Evolutionary conservation across 2,113 vertebrate species (phyloP), one percentile per base, ranked within the genome.

Genomic region (Syngnathus floridae): DNA sequence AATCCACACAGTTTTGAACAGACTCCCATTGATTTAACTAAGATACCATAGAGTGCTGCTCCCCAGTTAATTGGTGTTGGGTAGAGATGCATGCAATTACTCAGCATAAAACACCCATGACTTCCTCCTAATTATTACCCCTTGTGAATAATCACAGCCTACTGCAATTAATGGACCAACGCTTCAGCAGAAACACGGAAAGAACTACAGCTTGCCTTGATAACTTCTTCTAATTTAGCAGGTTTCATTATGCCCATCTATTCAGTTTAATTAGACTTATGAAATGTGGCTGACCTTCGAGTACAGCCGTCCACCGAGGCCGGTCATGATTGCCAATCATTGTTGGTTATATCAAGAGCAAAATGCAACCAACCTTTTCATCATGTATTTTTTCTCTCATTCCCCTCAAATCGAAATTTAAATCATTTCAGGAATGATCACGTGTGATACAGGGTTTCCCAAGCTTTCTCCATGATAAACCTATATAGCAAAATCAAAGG

Each of bases 121-220:
- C 84, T 82, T 83, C 77, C 79, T 86, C 76, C 78, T 90, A 88
- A 89, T 90, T 88, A 88, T 81, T 81, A 87, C 77, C 84, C 72
- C 78, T 74, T 65, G 86, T 88, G 86, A 90, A 87, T 89, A 90
- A 90, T 88, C 84, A 88, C 84, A 84, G 83, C 67, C 69, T 63
- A 41, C 69, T 73, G 78, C 81, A 86, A 88, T 87, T 88, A 85
- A 88, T 88, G 73, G 80, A 69, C 74, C 70, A 73, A 80, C 81
- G 79, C 82, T 79, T 80, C 72, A 74, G 70, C 58, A 62, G 58
- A 62, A 82, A 67, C 69, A 60, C 63, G 69, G 57, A 67, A 58
- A 84, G 63, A 70, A 70, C 69, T 74, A 49, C 74, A 56, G 75
- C 81, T 71, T 59, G 60, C 60, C 22, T 51, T 31, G 62, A 66